A percentile compares a stretch with the other conserved stretches of the same genome.
phyloP scores from a whole-genome alignment of 2,888 invertebrate genomes.

The Hymenopus coronatus region DNA sequence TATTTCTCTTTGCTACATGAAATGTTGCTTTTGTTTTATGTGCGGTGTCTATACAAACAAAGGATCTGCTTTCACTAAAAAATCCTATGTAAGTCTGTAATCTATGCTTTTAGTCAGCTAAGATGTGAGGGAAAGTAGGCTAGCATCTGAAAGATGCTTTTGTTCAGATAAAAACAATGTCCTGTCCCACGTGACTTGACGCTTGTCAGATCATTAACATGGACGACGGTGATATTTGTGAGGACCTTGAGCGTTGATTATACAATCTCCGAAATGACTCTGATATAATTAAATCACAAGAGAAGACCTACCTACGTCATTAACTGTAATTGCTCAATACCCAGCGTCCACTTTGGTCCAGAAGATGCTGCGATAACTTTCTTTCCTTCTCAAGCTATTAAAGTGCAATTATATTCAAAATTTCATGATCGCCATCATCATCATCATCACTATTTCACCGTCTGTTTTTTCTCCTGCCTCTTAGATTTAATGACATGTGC shows the following conservation, averaged over 20 bases:
- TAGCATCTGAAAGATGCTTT: background rate
- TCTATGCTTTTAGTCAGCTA: no score
- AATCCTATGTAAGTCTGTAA: no score
- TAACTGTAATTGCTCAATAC: background rate
- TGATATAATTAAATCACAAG: background rate
- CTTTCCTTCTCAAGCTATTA: background rate
- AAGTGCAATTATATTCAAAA: background rate
- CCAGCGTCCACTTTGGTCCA: background rate
- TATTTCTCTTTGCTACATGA: no score
- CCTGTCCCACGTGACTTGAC: background rate
- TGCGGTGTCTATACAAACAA: no score
- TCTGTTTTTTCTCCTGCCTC: no score
- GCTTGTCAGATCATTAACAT: background rate
- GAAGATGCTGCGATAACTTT: background rate
- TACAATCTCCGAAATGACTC: background rate
- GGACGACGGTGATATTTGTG: background rate
- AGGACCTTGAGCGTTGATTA: background rate
- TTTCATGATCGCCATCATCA: no score
- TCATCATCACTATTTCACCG: no score
- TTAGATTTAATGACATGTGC: no score
- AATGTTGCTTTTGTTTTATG: no score
- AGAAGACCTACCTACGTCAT: background rate
- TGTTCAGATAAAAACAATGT: background rate
- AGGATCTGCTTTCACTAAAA: no score
- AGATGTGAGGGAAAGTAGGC: background rate